Evolutionary conservation across 1,140 invertebrate species (phyloP).

Genomic region (Acromyrmex heyeri): DNA sequence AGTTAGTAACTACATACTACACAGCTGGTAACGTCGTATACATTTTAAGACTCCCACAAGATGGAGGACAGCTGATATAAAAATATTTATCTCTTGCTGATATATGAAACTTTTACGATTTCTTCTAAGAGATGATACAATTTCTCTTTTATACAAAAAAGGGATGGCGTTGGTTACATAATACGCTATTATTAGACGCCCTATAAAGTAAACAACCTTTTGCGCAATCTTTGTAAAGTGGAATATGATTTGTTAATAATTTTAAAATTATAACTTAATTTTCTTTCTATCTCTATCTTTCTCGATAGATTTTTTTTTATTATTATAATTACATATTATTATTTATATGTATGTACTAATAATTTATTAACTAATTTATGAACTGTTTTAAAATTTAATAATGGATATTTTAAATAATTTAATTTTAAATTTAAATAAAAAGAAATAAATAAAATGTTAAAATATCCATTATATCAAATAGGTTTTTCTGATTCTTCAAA

Average conservation of each 20-base stretch:
- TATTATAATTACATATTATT: neutral
- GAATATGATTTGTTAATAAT: neutral
- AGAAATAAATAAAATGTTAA: neutral
- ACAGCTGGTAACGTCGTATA: slow-evolving; percentile 4
- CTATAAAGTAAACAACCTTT: slow-evolving; percentile 2
- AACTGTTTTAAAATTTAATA: neutral
- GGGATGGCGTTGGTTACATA: neutral
- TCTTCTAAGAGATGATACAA: neutral
- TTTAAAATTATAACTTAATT: neutral
- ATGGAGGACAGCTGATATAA: neutral
- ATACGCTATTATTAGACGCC: slow-evolving; percentile 20
- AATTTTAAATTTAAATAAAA: neutral
- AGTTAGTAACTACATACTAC: neutral
- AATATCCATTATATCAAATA: neutral
- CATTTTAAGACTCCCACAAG: neutral
- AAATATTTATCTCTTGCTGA: slow-evolving; percentile 5
- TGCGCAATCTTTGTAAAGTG: neutral
- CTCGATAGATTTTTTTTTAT: neutral
- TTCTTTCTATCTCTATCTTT: neutral
- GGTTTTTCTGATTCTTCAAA: neutral
- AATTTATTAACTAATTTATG: neutral
- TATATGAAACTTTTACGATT: slow-evolving; percentile 17
- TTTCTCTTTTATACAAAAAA: neutral
- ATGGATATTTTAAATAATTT: neutral
- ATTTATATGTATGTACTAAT: neutral